Evolutionary conservation across 2,113 vertebrate genomes (phyloP), one percentile per base, ranked within the genome.

Genomic region (Rhizomys pruinosus): DNA sequence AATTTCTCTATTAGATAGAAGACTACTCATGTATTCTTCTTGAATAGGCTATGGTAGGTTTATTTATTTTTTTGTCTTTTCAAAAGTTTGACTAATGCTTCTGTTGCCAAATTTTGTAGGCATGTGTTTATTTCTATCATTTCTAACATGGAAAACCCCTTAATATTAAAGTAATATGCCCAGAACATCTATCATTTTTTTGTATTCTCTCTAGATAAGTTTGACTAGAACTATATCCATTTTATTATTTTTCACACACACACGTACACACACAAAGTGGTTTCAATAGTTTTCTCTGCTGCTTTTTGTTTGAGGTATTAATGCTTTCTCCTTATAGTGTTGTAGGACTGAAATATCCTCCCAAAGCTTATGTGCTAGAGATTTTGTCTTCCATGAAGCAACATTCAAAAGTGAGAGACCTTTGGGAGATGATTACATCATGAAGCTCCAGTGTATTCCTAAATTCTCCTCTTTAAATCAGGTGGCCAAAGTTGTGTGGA

Each of bases 81-180:
- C 34, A 82, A 2, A 52, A 84, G 61, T 69, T 44, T n/a, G 17
- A 64, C 55, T 34, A 80, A 77, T 89, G 82, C 39, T 57, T 57
- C 6, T 89, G 12, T 20, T 91, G 44, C 27, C 52, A 87, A 78
- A 55, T 61, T 73, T 32, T 78, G 57, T 52, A 66, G 16, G 25
- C 11, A 84, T n/a, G 34, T 52, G 52, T 7, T 91, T 77, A 76
- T 89, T 93, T 42, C 55, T 72, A 52, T 77, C 82, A 90, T 82
- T 73, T 87, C 42, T 27, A 87, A 61, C 11, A 61, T 27, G 6
- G 32, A 57, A 57, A n/a, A 69, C 23, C 0, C 10, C 29, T 39
- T 12, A 79, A 42, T 79, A 11, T 57, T 66, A 68, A 79, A 57
- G 25, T 71, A 55, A 13, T 91, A 57, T 37, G 88, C 23, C 20